Conservation (phyloP, 2,888 invertebrate genomes). For the Trimorus sp. region DNA sequence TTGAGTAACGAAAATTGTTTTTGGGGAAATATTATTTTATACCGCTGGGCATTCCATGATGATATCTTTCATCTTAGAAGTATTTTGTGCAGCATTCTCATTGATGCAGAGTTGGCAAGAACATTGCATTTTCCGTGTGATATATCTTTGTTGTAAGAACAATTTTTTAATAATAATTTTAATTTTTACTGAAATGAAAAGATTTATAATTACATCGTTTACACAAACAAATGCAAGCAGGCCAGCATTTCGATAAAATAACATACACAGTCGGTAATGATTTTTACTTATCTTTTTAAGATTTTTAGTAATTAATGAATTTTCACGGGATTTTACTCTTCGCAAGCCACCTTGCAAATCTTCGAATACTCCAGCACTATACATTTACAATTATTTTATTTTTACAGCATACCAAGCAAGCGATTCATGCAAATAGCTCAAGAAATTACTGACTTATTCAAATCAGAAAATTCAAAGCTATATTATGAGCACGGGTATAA, state of each 20-base stretch:
- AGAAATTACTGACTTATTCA: slow-evolving; percentile 4
- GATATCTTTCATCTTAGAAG: slow-evolving; percentile 11
- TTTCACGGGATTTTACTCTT: too few species aligned
- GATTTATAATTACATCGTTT: too few species aligned
- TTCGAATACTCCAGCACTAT: neutral
- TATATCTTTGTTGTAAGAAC: slow-evolving; percentile 4
- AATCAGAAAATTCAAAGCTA: neutral
- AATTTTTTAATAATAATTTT: slow-evolving; percentile 3
- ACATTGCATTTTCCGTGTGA: neutral
- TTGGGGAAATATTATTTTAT: slow-evolving; percentile 25
- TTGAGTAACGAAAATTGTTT: slow-evolving; percentile 16
- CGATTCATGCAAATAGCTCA: slow-evolving; percentile 23
- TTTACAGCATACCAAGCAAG: slow-evolving; percentile 13
- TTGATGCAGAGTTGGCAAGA: slow-evolving; percentile 18
- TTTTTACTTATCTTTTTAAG: too few species aligned
- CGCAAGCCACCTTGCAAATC: neutral
- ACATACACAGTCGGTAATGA: too few species aligned
- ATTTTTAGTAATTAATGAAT: too few species aligned
- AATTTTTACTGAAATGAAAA: too few species aligned
- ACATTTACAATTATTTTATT: neutral
- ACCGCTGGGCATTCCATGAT: slow-evolving; percentile 15
- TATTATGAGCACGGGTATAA: neutral
- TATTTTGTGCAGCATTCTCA: slow-evolving; percentile 22
- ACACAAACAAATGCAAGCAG: too few species aligned
- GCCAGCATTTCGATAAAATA: too few species aligned